These are phyloP conservation scores for Trididemnum nubilum DNA, from an alignment of 23 tunicate genomes.

Conservation along the genomic window DNA sequence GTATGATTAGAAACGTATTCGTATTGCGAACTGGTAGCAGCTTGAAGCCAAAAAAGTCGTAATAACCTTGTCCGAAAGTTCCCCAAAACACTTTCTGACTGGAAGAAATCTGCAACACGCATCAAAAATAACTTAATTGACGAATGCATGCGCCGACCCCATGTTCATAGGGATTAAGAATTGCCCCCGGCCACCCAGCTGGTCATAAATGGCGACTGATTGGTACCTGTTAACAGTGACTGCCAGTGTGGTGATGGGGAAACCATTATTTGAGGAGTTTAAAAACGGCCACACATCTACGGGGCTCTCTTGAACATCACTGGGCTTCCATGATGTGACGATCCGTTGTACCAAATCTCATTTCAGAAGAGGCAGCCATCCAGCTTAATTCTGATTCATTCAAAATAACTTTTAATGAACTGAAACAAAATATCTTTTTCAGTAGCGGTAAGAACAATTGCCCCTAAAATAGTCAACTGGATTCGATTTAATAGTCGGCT, in stretches of 20 bases:
- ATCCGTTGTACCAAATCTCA: no score
- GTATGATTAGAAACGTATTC: conserved; percentile 6
- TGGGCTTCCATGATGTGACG: no score
- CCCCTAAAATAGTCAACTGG: no score
- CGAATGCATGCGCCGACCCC: background rate
- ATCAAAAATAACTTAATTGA: background rate
- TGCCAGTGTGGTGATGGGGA: background rate
- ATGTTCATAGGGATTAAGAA: background rate
- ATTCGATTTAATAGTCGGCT: no score
- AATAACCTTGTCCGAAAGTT: conserved; percentile 26
- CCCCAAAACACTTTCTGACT: background rate
- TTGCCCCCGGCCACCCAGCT: background rate
- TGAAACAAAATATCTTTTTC: no score
- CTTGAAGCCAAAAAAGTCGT: conserved; percentile 27
- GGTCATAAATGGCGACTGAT: background rate
- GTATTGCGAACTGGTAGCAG: background rate
- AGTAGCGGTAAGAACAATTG: no score
- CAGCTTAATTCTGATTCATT: no score
- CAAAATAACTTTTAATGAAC: no score
- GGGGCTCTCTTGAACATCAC: no score
- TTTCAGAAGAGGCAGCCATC: no score
- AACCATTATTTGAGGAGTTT: background rate
- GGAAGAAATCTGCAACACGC: background rate
- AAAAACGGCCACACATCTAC: no score
- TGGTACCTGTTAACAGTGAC: background rate